Percentiles rank a stretch among this genome's conserved stretches.
phyloP scores from a whole-genome alignment of 2,113 vertebrate genomes.

The Panurus biarmicus region DNA sequence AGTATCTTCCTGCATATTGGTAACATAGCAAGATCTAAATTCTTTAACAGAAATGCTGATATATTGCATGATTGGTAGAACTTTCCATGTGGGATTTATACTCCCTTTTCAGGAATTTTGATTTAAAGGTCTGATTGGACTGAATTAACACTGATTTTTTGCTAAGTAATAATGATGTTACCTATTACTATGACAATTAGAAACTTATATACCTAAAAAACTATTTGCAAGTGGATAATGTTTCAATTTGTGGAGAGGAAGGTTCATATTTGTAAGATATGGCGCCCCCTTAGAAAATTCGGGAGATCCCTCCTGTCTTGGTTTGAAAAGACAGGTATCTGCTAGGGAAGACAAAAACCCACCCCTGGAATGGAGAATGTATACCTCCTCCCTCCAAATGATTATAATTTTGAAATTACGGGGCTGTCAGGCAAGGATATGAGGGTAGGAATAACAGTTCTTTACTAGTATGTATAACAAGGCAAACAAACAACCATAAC shows the following conservation, averaged over 20 bases:
- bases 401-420: too few species aligned
- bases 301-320: not conserved
- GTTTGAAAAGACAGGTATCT: too few species aligned
- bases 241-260: not conserved
- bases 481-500: too few species aligned
- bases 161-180: not conserved
- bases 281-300: not conserved
- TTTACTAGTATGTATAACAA: too few species aligned
- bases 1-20: not conserved
- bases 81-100: too few species aligned
- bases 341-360: too few species aligned
- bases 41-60: not conserved
- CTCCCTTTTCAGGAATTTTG: not conserved
- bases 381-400: too few species aligned
- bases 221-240: not conserved
- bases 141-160: not conserved
- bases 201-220: not conserved
- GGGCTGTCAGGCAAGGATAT: too few species aligned
- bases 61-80: not conserved
- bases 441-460: too few species aligned
- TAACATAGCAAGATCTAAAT: not conserved
- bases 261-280: not conserved
- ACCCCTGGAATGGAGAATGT: too few species aligned
- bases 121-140: not conserved
- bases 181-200: not conserved